These are phyloP conservation scores for Clarias magur DNA, from an alignment of 2,113 vertebrate genomes.

Conservation along the genomic window DNA sequence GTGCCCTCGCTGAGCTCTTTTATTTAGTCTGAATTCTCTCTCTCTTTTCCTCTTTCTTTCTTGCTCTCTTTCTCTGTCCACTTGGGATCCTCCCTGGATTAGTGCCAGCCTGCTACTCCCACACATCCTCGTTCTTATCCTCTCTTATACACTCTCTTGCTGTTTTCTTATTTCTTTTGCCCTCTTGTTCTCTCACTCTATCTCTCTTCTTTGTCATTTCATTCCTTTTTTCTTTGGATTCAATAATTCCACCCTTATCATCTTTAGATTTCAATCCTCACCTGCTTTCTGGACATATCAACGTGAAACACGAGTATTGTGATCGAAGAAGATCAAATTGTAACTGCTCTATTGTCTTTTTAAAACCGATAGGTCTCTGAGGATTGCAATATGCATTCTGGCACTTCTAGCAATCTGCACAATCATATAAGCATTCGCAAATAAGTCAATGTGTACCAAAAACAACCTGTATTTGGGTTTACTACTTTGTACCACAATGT, in stretches of 20 bases:
- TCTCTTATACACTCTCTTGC: constrained; percentile 11
- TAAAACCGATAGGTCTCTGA: background rate
- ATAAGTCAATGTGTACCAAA: background rate
- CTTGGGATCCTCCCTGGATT: constrained; percentile 38
- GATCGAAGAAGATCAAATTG: background rate
- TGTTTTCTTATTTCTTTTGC: background rate
- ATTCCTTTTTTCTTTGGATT: background rate
- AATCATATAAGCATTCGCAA: background rate
- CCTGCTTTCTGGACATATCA: constrained; percentile 29
- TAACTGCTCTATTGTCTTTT: background rate
- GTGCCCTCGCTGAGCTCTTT: constrained; percentile 29
- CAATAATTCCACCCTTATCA: background rate
- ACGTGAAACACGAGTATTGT: background rate
- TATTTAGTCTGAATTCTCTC: constrained; percentile 48
- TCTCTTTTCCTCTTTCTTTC: background rate
- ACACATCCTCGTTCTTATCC: constrained; percentile 7
- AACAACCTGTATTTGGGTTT: background rate
- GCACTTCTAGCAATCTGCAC: background rate
- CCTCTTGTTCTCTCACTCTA: constrained; percentile 9
- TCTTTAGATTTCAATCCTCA: background rate
- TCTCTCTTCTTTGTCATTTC: background rate
- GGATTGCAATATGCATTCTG: background rate
- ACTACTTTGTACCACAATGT: background rate
- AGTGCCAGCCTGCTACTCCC: constrained; percentile 29
- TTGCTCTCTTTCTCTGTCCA: constrained; percentile 21